Evolutionary conservation across 2,888 invertebrate genomes (phyloP), one percentile per base, ranked within the genome.

Genomic region (Petrolisthes manimaculis): DNA sequence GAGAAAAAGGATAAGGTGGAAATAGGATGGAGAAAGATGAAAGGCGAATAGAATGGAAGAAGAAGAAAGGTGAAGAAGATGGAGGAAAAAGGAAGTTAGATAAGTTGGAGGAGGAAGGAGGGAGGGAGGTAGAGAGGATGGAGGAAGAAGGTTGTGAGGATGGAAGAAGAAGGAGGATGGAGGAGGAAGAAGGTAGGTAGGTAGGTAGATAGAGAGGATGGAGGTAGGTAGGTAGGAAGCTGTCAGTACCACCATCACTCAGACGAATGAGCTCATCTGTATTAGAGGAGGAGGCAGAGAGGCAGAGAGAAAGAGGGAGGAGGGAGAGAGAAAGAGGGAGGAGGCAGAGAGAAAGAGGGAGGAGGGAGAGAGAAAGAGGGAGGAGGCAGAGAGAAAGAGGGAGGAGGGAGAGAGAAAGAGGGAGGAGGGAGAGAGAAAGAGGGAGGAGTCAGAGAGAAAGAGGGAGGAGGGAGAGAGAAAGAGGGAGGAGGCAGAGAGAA

Each of bases 181-280:
- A n/a, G n/a, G n/a, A n/a, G n/a, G n/a, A n/a, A n/a, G n/a, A n/a
- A n/a, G n/a, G n/a, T n/a, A n/a, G n/a, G n/a, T n/a, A n/a, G n/a
- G n/a, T n/a, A n/a, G n/a, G n/a, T n/a, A n/a, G n/a, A n/a, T n/a
- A n/a, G n/a, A n/a, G n/a, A n/a, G n/a, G n/a, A n/a, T n/a, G n/a
- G n/a, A n/a, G n/a, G n/a, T n/a, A n/a, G n/a, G n/a, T n/a, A n/a
- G 61, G 61, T 6, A 61, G 61, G 61, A 61, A 61, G 61, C 61
- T 61, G 61, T 61, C 61, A 61, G 61, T 61, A 14, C 8, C 61
- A 61, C 14, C 61, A 61, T 61, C 61, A 61, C 61, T 61, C 61
- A 61, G 61, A 61, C 61, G 61, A 61, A 61, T 61, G 61, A 61
- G 61, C 61, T 61, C 61, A 61, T 61, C 61, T 61, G 61, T 61